Percentiles rank a stretch among this genome's conserved stretches.
These are phyloP conservation scores for Antigone vipio DNA, from an alignment of 2,113 vertebrate genomes.

Conservation along the genomic window DNA sequence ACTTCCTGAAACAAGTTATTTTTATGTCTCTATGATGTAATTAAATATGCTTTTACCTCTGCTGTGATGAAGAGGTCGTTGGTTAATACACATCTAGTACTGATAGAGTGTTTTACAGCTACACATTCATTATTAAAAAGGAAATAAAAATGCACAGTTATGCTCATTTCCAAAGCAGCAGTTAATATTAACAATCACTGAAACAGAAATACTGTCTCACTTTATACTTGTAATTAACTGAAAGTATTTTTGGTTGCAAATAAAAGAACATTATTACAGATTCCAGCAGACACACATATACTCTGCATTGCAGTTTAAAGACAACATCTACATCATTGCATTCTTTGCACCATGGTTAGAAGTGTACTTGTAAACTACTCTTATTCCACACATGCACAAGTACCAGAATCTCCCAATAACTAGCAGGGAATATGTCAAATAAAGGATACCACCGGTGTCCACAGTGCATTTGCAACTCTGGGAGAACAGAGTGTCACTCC, in stretches of 20 bases:
- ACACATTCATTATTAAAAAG: slow-evolving; percentile 22
- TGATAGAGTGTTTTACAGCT: background rate
- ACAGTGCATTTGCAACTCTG: background rate
- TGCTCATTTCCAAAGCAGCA: background rate
- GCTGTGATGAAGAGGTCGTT: background rate
- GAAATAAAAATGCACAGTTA: slow-evolving; percentile 39
- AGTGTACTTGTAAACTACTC: background rate
- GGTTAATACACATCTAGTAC: background rate
- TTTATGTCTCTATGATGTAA: background rate
- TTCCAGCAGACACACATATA: background rate
- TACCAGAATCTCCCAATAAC: background rate
- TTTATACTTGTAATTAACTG: slow-evolving; percentile 24
- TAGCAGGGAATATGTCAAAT: background rate
- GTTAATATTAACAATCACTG: background rate
- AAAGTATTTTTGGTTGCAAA: slow-evolving; percentile 6
- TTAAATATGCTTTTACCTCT: slow-evolving; percentile 9
- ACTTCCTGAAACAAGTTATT: background rate
- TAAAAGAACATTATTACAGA: background rate
- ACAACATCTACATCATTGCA: background rate
- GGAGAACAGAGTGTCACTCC: background rate
- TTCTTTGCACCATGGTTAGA: background rate
- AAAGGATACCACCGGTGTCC: background rate
- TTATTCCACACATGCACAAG: background rate
- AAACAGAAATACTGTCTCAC: slow-evolving; percentile 1
- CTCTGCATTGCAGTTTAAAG: background rate